Evolutionary conservation across 2,797 vertebrate genomes (phyloP).

Genomic region (Ficedula albicollis): DNA sequence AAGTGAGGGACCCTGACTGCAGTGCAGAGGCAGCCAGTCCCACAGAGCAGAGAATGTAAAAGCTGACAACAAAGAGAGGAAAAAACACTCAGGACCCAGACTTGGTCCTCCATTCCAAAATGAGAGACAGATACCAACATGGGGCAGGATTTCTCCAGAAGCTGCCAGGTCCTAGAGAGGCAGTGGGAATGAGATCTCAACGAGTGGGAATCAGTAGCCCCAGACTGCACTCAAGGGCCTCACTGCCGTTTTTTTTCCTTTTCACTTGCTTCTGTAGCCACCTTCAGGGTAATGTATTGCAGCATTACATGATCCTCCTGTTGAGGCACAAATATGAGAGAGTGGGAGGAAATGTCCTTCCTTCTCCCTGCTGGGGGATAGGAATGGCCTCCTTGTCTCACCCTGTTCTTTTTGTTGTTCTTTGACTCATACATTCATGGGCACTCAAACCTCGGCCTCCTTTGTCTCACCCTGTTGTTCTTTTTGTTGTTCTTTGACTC

Average conservation of each 20-base stretch:
- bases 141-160: not conserved
- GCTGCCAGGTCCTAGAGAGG: not conserved
- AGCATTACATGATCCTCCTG: not conserved
- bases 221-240: not conserved
- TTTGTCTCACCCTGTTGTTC: not conserved
- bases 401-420: not conserved
- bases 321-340: fast-evolving
- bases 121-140: not conserved
- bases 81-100: not conserved
- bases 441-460: too few relatives aligned
- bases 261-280: not conserved
- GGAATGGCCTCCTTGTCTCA: not conserved
- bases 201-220: not conserved
- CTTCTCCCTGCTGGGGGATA: not conserved
- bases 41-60: not conserved
- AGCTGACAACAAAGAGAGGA: not conserved
- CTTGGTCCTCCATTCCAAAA: not conserved
- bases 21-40: not conserved
- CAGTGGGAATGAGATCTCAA: not conserved
- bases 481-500: not conserved
- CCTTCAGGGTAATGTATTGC: not conserved
- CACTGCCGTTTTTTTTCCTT: fast-evolving
- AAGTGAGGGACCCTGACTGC: not conserved
- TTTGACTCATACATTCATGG: not conserved
- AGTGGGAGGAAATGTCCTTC: not conserved